A percentile compares a stretch with the other conserved stretches of the same genome.
Conservation (phyloP, 1,140 invertebrate genomes). For the Heliconius hewitsoni region DNA sequence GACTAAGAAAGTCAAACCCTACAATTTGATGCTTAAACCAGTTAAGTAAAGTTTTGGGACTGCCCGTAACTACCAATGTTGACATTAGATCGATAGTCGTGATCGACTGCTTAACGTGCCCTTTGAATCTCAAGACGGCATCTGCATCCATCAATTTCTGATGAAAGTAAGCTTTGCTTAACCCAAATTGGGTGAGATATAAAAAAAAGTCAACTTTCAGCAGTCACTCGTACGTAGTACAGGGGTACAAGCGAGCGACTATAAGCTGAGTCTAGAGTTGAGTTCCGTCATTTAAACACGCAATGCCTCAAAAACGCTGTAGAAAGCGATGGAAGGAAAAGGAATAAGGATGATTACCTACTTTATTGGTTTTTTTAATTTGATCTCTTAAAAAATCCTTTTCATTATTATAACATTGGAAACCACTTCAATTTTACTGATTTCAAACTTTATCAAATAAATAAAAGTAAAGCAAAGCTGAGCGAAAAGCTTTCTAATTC, state of each 20-base stretch:
- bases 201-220: background rate
- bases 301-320: too few species aligned
- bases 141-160: conserved; percentile 8
- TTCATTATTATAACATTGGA: background rate
- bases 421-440: background rate
- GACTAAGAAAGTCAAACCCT: background rate
- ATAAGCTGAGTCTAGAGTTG: too few species aligned
- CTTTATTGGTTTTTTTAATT: background rate
- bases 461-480: background rate
- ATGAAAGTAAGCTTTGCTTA: background rate
- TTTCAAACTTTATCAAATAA: background rate
- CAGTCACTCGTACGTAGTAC: too few species aligned
- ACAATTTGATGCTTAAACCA: background rate
- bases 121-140: background rate
- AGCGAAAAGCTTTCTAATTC: conserved; percentile 6
- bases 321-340: too few species aligned
- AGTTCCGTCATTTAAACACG: too few species aligned
- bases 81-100: background rate
- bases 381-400: background rate
- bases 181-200: background rate
- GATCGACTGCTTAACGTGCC: conserved; percentile 9
- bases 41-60: conserved; percentile 1
- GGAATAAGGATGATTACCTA: too few species aligned
- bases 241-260: too few species aligned
- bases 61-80: background rate